phyloP scores from a whole-genome alignment of 1,140 invertebrate species.

The Zophobas atratus region DNA sequence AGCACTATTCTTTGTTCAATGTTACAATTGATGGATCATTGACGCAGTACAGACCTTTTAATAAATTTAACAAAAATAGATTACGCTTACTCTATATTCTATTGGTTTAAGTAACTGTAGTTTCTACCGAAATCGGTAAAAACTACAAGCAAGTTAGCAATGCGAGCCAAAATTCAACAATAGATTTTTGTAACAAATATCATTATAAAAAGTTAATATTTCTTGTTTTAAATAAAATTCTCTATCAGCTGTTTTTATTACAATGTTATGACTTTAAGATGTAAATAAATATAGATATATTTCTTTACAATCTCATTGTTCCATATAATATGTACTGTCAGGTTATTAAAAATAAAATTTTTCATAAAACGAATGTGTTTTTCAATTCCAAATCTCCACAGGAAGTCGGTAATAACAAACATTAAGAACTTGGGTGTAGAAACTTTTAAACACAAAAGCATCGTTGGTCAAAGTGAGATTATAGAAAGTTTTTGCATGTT shows the following conservation, averaged over 20 bases:
- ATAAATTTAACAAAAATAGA: constrained; percentile 29
- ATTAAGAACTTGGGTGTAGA: neutral
- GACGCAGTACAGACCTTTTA: neutral
- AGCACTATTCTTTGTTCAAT: constrained; percentile 26
- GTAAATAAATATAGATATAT: constrained; percentile 44
- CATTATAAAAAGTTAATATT: constrained; percentile 6
- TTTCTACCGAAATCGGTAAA: constrained; percentile 10
- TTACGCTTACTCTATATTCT: constrained; percentile 33
- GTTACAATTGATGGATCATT: constrained; percentile 29
- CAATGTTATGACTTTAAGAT: constrained; percentile 36
- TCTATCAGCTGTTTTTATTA: constrained; percentile 43
- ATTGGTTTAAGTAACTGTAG: constrained; percentile 10
- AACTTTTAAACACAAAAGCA: neutral
- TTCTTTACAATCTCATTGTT: constrained; percentile 48
- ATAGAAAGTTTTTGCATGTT: no score
- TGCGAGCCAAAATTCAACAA: constrained; percentile 38
- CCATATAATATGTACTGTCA: constrained; percentile 34
- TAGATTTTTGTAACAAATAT: constrained; percentile 34
- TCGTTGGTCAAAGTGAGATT: no score
- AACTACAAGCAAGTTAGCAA: constrained; percentile 22
- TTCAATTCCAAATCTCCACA: constrained; percentile 1
- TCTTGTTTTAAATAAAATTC: constrained; percentile 20
- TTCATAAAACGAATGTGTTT: constrained; percentile 20
- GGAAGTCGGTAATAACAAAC: no score
- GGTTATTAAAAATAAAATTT: constrained; percentile 40